A percentile compares a stretch with the other conserved stretches of the same genome.
These are phyloP conservation scores for Malurus splendens DNA, from an alignment of 2,797 vertebrate genomes.

Conservation along the genomic window DNA sequence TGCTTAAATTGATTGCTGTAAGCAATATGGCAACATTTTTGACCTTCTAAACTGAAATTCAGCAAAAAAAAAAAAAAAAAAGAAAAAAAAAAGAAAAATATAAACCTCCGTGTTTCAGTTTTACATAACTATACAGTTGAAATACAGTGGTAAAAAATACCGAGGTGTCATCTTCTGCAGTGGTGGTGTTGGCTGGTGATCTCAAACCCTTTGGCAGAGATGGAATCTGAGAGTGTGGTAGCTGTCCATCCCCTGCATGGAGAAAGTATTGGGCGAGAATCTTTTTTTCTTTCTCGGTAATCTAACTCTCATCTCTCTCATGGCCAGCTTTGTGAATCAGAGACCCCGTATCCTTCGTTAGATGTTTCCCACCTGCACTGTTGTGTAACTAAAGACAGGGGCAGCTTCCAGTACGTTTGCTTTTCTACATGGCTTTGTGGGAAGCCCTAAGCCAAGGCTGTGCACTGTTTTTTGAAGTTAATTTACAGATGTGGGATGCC, in stretches of 20 bases:
- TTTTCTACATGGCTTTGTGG: neutral
- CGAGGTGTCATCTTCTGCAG: neutral
- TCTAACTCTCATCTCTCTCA: neutral
- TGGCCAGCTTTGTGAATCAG: neutral
- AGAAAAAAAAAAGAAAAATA: neutral
- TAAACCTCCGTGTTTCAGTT: neutral
- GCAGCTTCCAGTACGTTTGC: fast-evolving
- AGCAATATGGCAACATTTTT: constrained; percentile 65
- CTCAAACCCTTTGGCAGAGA: neutral
- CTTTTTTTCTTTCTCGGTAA: neutral
- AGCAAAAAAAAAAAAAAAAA: neutral
- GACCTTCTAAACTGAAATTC: constrained; percentile 64
- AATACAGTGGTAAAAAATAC: neutral
- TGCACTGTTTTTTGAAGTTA: neutral
- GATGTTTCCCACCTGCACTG: neutral
- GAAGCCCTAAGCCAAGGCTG: neutral
- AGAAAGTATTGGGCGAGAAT: neutral
- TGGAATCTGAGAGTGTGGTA: neutral
- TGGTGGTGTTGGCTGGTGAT: neutral
- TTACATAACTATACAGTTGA: constrained; percentile 20
- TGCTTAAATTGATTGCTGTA: constrained; percentile 70
- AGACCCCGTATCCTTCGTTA: neutral
- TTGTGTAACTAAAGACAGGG: neutral
- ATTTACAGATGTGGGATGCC: constrained; percentile 15
- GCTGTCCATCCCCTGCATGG: neutral